Base-by-base conservation (phyloP, 2,113 vertebrate species). In the Pagrus major region DNA sequence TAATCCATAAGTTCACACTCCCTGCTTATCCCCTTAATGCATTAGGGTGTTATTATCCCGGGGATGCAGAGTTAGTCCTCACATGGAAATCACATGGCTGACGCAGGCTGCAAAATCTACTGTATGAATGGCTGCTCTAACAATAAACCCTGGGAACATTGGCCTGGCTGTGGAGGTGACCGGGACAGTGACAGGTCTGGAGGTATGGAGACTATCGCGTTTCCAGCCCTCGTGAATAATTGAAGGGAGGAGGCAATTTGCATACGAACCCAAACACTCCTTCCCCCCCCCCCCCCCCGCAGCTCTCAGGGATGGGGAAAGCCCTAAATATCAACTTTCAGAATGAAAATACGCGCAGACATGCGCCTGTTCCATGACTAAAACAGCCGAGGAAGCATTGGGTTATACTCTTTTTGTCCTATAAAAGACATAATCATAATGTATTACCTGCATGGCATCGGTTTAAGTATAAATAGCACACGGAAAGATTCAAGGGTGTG, bases 191-290 rank as follows among this genome's bases (percentile, higher is more conserved):
- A 78, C 79, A n/a, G 73, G 76, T 86, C 39, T n/a, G n/a, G 51
- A 69, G 63, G 55, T 23, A 16, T 2, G 21, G 60, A 84, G n/a
- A 46, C 37, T 33, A 89, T 90, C 86, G n/a, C 41, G 29, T 87
- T 85, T 82, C 86, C 39, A 78, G 12, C 8, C 8, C 59, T 71
- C 51, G 21, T 94, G 78, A 93, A 95, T 94, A 81, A 94, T 91
- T 92, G 59, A 94, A 54, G 61, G 39, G 25, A 49, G 83, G 86
- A 86, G 80, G 23, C 44, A 2, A 93, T 93, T 94, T 93, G 88
- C 93, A 95, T 93, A 93, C 63, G 78, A 82, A 92, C 93, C 92
- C 92, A 95, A 95, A 95, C 94, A 94, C 74, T 31, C 14, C 16
- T 39, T 58, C 18, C 27, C 21, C 21, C n/a, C 39, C 14, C 16